These are phyloP conservation scores for Ceratosolen fusciceps DNA, from an alignment of 1,140 invertebrate genomes.

Conservation along the genomic window DNA sequence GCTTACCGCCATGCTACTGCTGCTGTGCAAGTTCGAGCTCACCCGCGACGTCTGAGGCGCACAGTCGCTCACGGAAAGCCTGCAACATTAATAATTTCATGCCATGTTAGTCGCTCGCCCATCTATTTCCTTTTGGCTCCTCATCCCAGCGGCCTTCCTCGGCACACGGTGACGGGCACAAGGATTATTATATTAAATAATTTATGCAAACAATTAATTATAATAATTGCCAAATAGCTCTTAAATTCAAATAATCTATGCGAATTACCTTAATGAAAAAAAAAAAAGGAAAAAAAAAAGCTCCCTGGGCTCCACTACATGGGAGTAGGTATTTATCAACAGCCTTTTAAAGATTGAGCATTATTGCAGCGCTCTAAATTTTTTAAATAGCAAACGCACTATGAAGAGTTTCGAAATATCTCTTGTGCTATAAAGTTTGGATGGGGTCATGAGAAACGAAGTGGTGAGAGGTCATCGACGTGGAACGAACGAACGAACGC, in stretches of 20 bases:
- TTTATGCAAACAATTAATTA: no score
- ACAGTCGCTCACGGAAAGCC: slow-evolving; percentile 89
- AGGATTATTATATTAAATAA: no score
- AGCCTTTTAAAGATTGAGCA: no score
- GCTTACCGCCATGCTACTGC: slow-evolving; percentile 89
- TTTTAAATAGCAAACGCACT: background rate
- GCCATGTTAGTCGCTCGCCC: background rate
- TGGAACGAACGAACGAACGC: background rate
- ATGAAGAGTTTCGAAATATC: background rate
- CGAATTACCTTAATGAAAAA: no score
- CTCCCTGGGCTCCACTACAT: no score
- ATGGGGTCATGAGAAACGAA: background rate
- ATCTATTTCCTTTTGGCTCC: background rate
- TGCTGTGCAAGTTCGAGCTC: slow-evolving; percentile 82
- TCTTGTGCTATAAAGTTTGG: background rate
- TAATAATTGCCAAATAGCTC: no score
- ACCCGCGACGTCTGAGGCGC: slow-evolving; percentile 86
- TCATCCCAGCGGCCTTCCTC: no score
- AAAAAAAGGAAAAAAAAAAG: no score
- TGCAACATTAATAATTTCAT: slow-evolving; percentile 69
- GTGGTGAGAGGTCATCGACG: background rate
- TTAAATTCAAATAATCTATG: no score
- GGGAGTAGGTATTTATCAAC: no score
- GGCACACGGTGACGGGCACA: no score
- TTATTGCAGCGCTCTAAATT: no score